Evolutionary conservation across 1,140 invertebrate species (phyloP).

Genomic region (Hermatobates lingyangjiaoensis): DNA sequence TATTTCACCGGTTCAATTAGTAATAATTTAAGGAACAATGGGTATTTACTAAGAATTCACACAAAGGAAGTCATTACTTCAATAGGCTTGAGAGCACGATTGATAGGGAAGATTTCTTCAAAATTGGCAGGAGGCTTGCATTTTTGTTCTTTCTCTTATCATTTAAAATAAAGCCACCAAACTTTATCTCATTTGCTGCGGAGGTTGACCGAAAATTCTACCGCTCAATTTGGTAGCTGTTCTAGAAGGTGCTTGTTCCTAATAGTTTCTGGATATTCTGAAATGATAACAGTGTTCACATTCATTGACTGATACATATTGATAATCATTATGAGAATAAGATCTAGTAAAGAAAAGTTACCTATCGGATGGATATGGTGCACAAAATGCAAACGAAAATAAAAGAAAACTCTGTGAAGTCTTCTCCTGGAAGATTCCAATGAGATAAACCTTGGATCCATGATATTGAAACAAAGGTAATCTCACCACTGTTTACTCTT

Average conservation of each 20-base stretch:
- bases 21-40: no score
- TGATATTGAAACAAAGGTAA: constrained; percentile 91
- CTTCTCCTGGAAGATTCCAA: constrained; percentile 84
- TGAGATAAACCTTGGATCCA: constrained; percentile 95
- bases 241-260: constrained; percentile 89
- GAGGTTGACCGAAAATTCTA: constrained; percentile 18
- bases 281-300: no score
- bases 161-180: no score
- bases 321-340: neutral
- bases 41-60: no score
- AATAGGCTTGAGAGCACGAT: no score
- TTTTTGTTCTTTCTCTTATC: no score
- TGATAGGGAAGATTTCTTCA: no score
- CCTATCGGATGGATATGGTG: constrained; percentile 97
- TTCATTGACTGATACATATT: no score
- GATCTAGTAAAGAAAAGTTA: constrained; percentile 20
- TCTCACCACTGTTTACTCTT: constrained; percentile 92
- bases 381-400: constrained; percentile 98
- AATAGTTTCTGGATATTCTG: constrained; percentile 97
- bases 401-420: constrained; percentile 98
- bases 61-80: no score
- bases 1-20: no score
- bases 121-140: no score
- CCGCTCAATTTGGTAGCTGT: constrained; percentile 86
- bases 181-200: constrained; percentile 16